Percentiles rank a stretch among this genome's conserved stretches.
phyloP scores from a whole-genome alignment of 2,797 vertebrate species.

The Sebastes aleutianus region DNA sequence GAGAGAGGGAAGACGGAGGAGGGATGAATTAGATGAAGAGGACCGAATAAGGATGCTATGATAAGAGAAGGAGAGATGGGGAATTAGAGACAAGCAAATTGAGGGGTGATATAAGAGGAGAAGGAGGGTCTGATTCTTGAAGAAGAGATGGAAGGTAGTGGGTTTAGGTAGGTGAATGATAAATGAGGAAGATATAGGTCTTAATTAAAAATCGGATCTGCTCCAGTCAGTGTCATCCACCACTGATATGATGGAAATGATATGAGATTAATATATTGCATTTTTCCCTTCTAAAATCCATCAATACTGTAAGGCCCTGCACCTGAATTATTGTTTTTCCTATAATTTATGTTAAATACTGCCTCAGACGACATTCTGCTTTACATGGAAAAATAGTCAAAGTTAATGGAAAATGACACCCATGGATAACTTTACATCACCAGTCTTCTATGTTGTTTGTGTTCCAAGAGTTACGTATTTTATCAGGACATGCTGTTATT shows the following conservation, averaged over 20 bases:
- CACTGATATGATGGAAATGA: not conserved
- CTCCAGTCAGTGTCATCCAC: constrained; percentile 2
- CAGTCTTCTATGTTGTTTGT: not conserved
- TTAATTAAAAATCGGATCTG: constrained; percentile 19
- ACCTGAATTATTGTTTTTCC: not conserved
- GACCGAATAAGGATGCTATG: constrained; percentile 2
- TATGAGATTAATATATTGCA: not conserved
- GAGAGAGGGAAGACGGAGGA: not conserved
- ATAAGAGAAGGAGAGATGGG: constrained; percentile 18
- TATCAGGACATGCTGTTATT: not conserved
- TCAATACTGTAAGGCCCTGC: not conserved
- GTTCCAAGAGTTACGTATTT: not conserved
- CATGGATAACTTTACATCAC: not conserved
- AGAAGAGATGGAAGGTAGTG: not conserved
- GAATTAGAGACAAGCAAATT: constrained; percentile 12
- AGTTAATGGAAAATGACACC: not conserved
- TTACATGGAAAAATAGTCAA: not conserved
- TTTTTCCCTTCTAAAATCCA: not conserved
- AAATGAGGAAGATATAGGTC: not conserved
- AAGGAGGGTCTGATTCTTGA: not conserved
- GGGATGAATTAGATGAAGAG: constrained; percentile 10
- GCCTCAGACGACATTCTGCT: not conserved
- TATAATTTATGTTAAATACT: not conserved
- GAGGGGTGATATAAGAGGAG: not conserved
- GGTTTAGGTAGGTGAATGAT: not conserved